Conservation (phyloP, 2,888 invertebrate genomes). For the Melikaiella ostensackeni region DNA sequence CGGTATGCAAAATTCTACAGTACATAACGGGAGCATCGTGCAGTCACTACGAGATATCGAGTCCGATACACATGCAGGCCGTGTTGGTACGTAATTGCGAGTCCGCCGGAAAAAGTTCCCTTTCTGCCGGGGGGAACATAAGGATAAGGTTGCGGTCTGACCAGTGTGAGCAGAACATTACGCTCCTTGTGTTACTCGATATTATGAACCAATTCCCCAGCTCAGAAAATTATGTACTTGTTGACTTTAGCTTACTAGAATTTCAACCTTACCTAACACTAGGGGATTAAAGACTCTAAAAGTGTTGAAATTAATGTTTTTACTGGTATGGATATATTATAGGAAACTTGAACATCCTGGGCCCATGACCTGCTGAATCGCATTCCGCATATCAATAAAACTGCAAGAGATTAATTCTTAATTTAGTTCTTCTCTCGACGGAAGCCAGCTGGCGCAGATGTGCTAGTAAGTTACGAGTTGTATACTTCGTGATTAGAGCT, state of each 20-base stretch:
- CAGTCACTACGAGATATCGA: slow-evolving; percentile 42
- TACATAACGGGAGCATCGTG: slow-evolving; percentile 41
- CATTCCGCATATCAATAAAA: neutral
- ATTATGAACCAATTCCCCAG: slow-evolving; percentile 30
- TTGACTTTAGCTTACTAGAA: neutral
- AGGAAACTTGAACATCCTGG: neutral
- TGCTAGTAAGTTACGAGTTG: neutral
- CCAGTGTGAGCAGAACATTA: slow-evolving; percentile 50
- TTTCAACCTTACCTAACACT: neutral
- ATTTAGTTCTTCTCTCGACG: neutral
- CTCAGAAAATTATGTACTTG: slow-evolving; percentile 43
- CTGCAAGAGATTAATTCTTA: neutral
- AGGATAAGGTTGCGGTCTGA: slow-evolving; percentile 56
- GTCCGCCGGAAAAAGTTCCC: slow-evolving; percentile 43
- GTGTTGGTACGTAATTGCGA: slow-evolving; percentile 44
- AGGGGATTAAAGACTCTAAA: neutral
- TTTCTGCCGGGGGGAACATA: slow-evolving; percentile 38
- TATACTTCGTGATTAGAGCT: slow-evolving; percentile 42
- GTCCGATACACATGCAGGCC: slow-evolving; percentile 43
- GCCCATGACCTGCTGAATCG: neutral
- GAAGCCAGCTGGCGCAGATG: slow-evolving; percentile 1
- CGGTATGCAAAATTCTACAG: slow-evolving; percentile 16
- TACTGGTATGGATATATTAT: neutral
- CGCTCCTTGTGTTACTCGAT: slow-evolving; percentile 59
- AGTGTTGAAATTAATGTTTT: neutral